Evolutionary conservation across 1,140 invertebrate species (phyloP), one percentile per base, ranked within the genome.

Genomic region (Branchinecta lynchi): DNA sequence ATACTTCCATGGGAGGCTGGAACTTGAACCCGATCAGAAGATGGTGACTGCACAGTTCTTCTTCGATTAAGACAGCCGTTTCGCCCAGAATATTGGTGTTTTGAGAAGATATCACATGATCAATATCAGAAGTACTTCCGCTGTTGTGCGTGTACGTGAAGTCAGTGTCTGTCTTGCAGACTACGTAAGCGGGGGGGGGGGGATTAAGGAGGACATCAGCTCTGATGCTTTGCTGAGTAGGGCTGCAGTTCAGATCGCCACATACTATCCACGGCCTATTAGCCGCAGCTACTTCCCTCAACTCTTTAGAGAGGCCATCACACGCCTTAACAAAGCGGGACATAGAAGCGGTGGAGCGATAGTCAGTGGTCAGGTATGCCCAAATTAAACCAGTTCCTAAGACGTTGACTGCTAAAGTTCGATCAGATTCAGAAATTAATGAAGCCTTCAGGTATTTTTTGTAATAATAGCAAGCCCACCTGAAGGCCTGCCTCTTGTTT

Each of bases 191-290:
- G n/a, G 46, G 46, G n/a, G 46, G n/a, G 9, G n/a, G 46, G 46
- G 9, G n/a, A 51, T 51, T 51, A 9, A 51, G n/a, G 46, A 51
- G n/a, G n/a, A 51, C n/a, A n/a, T 51, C 46, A 51, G 9, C n/a
- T 9, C 46, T 9, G 9, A n/a, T n/a, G 9, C 46, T n/a, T 9
- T 9, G 46, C 9, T 9, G 46, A n/a, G 9, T 9, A 9, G 46
- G 46, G n/a, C n/a, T 51, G n/a, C 46, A 51, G 46, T 51, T 51
- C 46, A 51, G n/a, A 51, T 51, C 46, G n/a, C 46, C 46, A n/a
- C 46, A 51, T 9, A 51, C 46, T 9, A 51, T 51, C 46, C 46
- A 51, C n/a, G 46, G 46, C 46, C n/a, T 51, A 51, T 51, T 51
- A 9, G 46, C n/a, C 9, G 46, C 9, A n/a, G 9, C 9, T 9